A percentile compares a stretch with the other conserved stretches of the same genome.
Evolutionary conservation across 1,140 invertebrate species (phyloP).

Genomic region (Aphidius ervi): DNA sequence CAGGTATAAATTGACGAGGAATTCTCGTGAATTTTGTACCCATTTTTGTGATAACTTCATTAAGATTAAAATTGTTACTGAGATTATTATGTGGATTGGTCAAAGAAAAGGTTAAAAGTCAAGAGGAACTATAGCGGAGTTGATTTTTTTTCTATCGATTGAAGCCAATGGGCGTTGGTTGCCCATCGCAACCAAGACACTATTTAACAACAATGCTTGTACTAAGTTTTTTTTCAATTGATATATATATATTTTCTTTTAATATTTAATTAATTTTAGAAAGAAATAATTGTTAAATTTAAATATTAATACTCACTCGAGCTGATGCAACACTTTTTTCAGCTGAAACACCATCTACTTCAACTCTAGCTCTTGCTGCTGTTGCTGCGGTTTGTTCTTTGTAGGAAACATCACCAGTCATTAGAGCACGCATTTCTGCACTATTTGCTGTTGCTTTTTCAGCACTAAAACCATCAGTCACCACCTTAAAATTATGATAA

Average conservation of each 20-base stretch:
- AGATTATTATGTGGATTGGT: neutral
- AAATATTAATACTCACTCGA: constrained; percentile 56
- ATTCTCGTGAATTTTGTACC: constrained; percentile 8
- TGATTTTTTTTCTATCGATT: constrained; percentile 11
- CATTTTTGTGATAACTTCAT: constrained; percentile 5
- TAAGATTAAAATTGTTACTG: neutral
- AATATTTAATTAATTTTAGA: no score
- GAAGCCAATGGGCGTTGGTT: neutral
- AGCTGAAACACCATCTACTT: constrained; percentile 70
- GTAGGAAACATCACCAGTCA: constrained; percentile 76
- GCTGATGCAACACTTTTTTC: constrained; percentile 71
- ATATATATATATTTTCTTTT: no score
- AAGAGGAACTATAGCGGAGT: neutral
- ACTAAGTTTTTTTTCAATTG: neutral
- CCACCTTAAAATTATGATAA: constrained; percentile 48
- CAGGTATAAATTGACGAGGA: neutral
- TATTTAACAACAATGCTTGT: neutral
- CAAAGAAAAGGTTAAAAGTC: neutral
- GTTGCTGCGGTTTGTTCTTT: constrained; percentile 65
- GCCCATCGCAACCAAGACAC: constrained; percentile 4
- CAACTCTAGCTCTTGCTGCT: constrained; percentile 61
- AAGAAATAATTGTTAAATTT: neutral
- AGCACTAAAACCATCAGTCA: constrained; percentile 77
- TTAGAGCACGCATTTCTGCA: constrained; percentile 72
- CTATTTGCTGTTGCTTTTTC: constrained; percentile 74